These are phyloP conservation scores for Anarrhichthys ocellatus DNA, from an alignment of 2,113 vertebrate genomes.

Conservation along the genomic window DNA sequence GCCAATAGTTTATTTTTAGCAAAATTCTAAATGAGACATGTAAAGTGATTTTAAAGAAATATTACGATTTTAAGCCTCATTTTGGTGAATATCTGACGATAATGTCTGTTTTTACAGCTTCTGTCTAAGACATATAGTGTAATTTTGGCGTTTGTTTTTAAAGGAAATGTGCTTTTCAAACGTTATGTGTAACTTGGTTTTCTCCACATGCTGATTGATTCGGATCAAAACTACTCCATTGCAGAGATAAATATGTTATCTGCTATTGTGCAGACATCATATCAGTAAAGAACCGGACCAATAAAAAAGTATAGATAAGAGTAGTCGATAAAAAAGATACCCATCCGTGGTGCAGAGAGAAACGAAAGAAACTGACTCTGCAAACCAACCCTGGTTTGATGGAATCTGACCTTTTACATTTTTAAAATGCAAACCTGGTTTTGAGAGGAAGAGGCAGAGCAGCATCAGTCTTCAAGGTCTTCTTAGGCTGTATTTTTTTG, in stretches of 20 bases:
- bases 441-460: not conserved
- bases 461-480: not conserved
- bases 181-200: no score
- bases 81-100: not conserved
- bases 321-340: not conserved
- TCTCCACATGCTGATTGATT: no score
- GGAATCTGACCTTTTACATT: not conserved
- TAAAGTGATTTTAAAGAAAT: not conserved
- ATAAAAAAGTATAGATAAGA: not conserved
- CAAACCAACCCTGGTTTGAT: not conserved
- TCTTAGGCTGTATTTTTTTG: not conserved
- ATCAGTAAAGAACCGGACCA: not conserved
- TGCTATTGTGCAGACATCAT: not conserved
- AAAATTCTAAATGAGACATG: no score
- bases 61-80: not conserved
- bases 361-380: not conserved
- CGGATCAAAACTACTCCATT: no score
- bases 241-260: no score
- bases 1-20: no score
- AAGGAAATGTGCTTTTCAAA: no score
- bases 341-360: not conserved
- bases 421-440: not conserved
- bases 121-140: not conserved
- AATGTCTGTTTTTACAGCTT: not conserved
- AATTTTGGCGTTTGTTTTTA: not conserved